Base-by-base conservation (phyloP, 2,113 vertebrate species). In the Hippolais icterina region DNA sequence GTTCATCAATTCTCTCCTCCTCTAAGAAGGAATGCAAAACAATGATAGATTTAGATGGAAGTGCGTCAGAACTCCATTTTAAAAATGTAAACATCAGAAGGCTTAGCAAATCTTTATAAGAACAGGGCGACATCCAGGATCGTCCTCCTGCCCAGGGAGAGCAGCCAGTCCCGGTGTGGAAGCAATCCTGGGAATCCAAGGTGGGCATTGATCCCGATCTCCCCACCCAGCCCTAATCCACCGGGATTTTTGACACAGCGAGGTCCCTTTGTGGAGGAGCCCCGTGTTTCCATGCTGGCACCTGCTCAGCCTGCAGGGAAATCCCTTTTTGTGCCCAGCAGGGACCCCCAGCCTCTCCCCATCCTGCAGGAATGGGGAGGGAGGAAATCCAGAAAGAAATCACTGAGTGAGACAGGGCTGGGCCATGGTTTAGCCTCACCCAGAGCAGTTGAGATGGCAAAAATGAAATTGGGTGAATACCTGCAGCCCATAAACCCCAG, bases 381-480 rank as follows among this genome's bases (percentile, higher is more conserved):
- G 66, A 91, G 78, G 82, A 94, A 90, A 85, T 63, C 31, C 78
- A 87, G 57, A 23, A 61, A 85, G 49, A 82, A 87, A 42, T 44
- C 46, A 11, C 6, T 4, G 81, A 29, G 49, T 0, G 37, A 87
- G 65, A 9, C 20, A 60, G 69, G n/a, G 53, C 63, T 24, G 70
- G 75, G 19, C 42, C 33, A 10, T 72, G 66, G 23, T 77, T 80
- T 61, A 74, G 59, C 66, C 37, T 80, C 42, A 54, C 29, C 29
- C 4, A 3, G 35, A 47, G 5, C 50, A 19, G 69, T 84, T 66
- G 23, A 66, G 56, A 74, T 35, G 50, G 83, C 15, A 89, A 42
- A 33, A 91, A 56, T 76, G 44, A 44, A 70, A 82, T 64, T 5
- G 92, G 72, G 44, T 76, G 57, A 46, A 47, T 79, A 53, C 63